Evolutionary conservation across 2,888 invertebrate species (phyloP), one percentile per base, ranked within the genome.

Genomic region (Prosopocoilus inquinatus): DNA sequence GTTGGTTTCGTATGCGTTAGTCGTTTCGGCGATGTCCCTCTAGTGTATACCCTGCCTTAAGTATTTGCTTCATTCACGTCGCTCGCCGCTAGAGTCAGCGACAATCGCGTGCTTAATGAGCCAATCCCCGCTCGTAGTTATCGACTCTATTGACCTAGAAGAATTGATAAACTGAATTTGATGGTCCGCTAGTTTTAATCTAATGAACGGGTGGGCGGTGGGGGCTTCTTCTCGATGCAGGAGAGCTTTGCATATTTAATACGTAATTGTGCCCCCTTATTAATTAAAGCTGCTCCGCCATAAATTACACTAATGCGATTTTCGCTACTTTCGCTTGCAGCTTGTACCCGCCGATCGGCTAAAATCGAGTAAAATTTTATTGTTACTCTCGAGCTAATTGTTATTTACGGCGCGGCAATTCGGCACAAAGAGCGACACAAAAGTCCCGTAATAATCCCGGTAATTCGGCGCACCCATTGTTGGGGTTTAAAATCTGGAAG

Each of bases 381-480:
- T 41, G 41, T 41, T 41, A 41, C 16, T 15, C 20, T 38, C 39
- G 9, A 9, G 15, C 41, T 41, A 41, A 41, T 41, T 41, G 41
- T 41, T n/a, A 41, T 41, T 41, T 15, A 41, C 41, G 41, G 41
- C 16, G 15, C 41, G 41, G 41, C 16, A 41, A 15, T 41, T 41
- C 15, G 41, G 41, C 2, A 41, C 41, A 47, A 34, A 33, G 33
- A n/a, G 47, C 7, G 28, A 12, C 47, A 47, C 47, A 47, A 47
- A 47, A 47, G 47, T 47, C 35, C 33, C 47, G 47, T 47, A 47
- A 47, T 47, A 47, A 47, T 47, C 47, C 47, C 35, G 35, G 35
- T 32, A 47, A 47, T 47, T 47, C 16, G 9, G 34, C 46, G 34
- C 12, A n/a, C 35, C 47, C 34, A 34, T 47, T 47, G 33, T 47